phyloP scores from a whole-genome alignment of 2,888 invertebrate species.

The Drosophila affinis region DNA sequence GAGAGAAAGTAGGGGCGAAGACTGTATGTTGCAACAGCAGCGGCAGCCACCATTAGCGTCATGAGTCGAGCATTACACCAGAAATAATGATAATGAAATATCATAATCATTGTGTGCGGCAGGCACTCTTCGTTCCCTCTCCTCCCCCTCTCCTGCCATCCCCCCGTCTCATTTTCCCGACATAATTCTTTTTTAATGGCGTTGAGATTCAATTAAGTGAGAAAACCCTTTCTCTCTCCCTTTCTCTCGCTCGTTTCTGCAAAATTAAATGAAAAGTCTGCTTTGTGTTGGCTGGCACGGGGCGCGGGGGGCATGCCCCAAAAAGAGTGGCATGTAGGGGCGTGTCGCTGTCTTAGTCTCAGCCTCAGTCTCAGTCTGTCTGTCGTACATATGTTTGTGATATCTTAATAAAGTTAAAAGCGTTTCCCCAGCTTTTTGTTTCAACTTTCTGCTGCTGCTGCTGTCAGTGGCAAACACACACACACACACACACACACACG shows the following conservation, averaged over 20 bases:
- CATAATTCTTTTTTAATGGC: slow-evolving; percentile 73
- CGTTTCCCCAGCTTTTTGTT: slow-evolving; percentile 56
- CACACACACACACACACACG: slow-evolving; percentile 16
- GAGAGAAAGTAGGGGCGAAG: neutral
- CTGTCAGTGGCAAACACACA: slow-evolving; percentile 63
- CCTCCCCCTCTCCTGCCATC: slow-evolving; percentile 5
- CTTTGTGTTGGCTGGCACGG: neutral
- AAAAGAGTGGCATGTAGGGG: slow-evolving; percentile 15
- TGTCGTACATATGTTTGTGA: slow-evolving; percentile 58
- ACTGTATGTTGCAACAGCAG: neutral
- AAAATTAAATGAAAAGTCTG: slow-evolving; percentile 60
- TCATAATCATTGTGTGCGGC: slow-evolving; percentile 43
- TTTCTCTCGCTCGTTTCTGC: slow-evolving; percentile 54
- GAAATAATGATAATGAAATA: slow-evolving; percentile 50
- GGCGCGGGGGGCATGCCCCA: slow-evolving; percentile 3
- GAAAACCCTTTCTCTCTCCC: slow-evolving; percentile 64
- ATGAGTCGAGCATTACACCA: slow-evolving; percentile 38
- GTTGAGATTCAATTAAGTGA: slow-evolving; percentile 71
- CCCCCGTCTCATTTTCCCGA: slow-evolving; percentile 15
- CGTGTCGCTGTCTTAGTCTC: neutral
- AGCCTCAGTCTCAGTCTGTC: slow-evolving; percentile 20
- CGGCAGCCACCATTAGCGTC: slow-evolving; percentile 60
- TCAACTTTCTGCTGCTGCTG: slow-evolving; percentile 52
- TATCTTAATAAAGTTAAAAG: slow-evolving; percentile 76
- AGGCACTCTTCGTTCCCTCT: neutral